Base-by-base conservation (phyloP, 2,113 vertebrate genomes). In the Tetrao urogallus region DNA sequence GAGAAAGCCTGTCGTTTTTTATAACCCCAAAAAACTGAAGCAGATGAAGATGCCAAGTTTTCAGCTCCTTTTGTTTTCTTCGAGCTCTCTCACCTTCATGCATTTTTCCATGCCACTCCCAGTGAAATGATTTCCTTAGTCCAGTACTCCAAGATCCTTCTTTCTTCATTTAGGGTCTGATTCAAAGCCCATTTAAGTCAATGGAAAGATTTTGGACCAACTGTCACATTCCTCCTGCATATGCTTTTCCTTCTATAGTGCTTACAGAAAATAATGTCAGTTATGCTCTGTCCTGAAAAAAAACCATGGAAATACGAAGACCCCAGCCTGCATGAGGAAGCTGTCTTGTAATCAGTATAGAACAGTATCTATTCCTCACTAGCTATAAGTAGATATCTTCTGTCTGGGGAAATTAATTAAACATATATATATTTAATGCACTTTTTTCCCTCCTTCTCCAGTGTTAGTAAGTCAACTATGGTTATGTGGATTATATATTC, bases 61-160 rank as follows among this genome's bases (percentile, higher is more conserved):
- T 93, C 48, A 82, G 43, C 43, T 84, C 22, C 76, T 89, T 96
- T 94, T 92, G 52, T 94, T 91, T 91, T 83, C 64, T 56, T 86
- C 56, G 64, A 57, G 21, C 47, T 32, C 30, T 88, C 47, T 88
- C 76, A 93, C 93, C 94, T 96, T 88, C 52, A 40, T 80, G 11
- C 66, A 24, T 88, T 91, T 95, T 96, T 97, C 93, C 91, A 74
- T 72, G 79, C 69, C 85, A 78, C 85, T 94, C 85, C 85, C 69
- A 81, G 1, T 22, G 36, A 47, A 94, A 86, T 60, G 54, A 71
- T 88, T 95, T 90, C 76, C 38, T 81, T 60, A 83, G 50, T 8
- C 72, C 47, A 70, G 88, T 83, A 81, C 34, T 47, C 20, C 5
- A 75, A 92, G 80, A 84, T 93, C 17, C 80, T 75, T 92, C 58